Conservation (phyloP, 1,140 invertebrate species). For the Drosophila ohnishii region DNA sequence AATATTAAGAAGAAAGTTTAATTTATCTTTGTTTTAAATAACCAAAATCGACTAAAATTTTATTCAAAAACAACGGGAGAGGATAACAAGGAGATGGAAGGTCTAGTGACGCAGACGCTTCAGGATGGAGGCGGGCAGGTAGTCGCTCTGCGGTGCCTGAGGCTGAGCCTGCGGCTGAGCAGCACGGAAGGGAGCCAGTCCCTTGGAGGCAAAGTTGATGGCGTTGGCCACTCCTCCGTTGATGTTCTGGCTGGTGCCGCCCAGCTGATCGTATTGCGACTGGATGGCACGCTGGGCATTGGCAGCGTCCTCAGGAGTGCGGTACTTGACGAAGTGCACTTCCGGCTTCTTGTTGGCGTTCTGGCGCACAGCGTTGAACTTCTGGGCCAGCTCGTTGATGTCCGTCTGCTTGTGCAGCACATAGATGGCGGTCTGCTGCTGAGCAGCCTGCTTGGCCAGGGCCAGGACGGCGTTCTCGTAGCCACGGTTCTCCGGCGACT, state of each 20-base stretch:
- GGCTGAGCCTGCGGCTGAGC: conserved; percentile 12
- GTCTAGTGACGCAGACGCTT: conserved; percentile 60
- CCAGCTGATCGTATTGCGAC: conserved; percentile 68
- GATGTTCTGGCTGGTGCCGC: conserved; percentile 63
- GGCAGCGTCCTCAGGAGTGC: conserved; percentile 72
- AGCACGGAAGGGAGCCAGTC: conserved; percentile 30
- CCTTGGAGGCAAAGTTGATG: conserved; percentile 73
- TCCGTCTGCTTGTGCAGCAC: conserved; percentile 73
- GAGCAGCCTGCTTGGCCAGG: conserved; percentile 68
- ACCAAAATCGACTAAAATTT: conserved; percentile 35
- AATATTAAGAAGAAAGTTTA: not conserved
- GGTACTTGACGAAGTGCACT: conserved; percentile 78
- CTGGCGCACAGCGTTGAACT: conserved; percentile 66
- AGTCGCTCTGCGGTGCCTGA: conserved; percentile 56
- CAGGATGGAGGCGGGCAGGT: conserved; percentile 71
- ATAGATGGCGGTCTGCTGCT: conserved; percentile 73
- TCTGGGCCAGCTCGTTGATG: conserved; percentile 65
- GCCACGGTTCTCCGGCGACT: conserved; percentile 68
- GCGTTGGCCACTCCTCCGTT: conserved; percentile 77
- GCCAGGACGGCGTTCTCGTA: conserved; percentile 67
- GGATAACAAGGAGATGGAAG: conserved; percentile 10
- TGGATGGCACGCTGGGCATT: conserved; percentile 73
- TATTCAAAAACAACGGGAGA: conserved; percentile 32
- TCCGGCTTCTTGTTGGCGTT: conserved; percentile 66
- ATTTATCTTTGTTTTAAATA: not conserved